Conservation (phyloP, 2,113 vertebrate genomes). For the Lates calcarifer region DNA sequence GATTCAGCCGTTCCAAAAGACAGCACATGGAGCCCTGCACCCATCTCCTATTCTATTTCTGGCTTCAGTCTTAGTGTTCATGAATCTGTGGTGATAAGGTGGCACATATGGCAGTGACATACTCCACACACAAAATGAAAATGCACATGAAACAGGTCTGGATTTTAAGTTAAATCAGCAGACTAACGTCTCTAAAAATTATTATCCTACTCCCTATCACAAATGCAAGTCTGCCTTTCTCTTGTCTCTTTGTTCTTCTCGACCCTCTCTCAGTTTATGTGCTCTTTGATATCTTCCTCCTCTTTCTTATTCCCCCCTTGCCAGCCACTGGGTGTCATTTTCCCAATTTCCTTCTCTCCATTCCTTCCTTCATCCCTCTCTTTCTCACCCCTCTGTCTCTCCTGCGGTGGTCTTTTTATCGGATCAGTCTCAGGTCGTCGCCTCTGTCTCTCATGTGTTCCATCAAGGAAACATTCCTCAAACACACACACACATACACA, state of each 20-base stretch:
- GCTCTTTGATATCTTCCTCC: constrained; percentile 59
- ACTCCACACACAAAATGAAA: neutral
- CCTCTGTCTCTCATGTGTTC: constrained; percentile 84
- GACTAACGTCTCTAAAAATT: neutral
- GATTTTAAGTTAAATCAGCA: constrained; percentile 10
- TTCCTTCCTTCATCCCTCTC: constrained; percentile 67
- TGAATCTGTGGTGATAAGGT: constrained; percentile 35
- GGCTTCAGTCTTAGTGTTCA: constrained; percentile 19
- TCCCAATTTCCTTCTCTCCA: no score
- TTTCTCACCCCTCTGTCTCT: constrained; percentile 67
- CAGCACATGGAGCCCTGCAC: constrained; percentile 62
- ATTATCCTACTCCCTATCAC: neutral
- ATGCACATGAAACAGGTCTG: neutral
- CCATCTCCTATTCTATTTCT: constrained; percentile 55
- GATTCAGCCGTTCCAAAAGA: constrained; percentile 78
- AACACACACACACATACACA: constrained; percentile 19
- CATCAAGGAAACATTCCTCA: constrained; percentile 78
- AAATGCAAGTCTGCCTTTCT: neutral
- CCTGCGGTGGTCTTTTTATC: constrained; percentile 81
- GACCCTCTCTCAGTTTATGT: constrained; percentile 18
- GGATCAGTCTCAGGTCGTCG: constrained; percentile 86
- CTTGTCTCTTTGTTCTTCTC: constrained; percentile 28
- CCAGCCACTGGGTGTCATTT: constrained; percentile 60
- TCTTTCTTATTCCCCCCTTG: constrained; percentile 17
- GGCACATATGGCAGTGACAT: constrained; percentile 2